Percentiles rank a stretch among this genome's conserved stretches.
Evolutionary conservation across 2,888 invertebrate genomes (phyloP).

Genomic region (Sinohyriopsis cumingii): DNA sequence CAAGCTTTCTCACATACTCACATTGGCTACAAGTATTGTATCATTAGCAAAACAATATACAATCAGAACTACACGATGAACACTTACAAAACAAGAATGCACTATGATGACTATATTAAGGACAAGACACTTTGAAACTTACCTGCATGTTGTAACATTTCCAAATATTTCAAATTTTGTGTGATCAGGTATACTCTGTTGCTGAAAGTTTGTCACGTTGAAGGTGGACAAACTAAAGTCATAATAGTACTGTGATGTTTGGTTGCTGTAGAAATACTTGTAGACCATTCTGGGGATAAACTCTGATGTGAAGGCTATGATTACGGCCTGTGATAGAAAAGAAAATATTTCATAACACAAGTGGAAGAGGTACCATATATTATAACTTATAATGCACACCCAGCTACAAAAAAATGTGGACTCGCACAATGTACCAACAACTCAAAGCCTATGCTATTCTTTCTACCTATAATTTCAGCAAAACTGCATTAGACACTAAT

Average conservation of each 20-base stretch:
- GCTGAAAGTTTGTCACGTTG: conserved; percentile 55
- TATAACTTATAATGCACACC: too few relatives aligned
- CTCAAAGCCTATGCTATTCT: background rate
- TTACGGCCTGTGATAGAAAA: conserved; percentile 84
- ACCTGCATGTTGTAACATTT: conserved; percentile 61
- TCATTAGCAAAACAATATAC: too few relatives aligned
- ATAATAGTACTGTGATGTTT: conserved; percentile 56
- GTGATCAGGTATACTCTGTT: conserved; percentile 46
- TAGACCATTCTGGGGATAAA: conserved; percentile 97
- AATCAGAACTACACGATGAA: background rate
- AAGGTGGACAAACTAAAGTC: conserved; percentile 65
- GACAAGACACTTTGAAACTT: conserved; percentile 1
- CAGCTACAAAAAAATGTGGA: background rate
- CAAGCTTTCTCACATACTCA: too few relatives aligned
- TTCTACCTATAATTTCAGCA: too few relatives aligned
- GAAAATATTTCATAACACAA: background rate
- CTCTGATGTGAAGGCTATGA: conserved; percentile 98
- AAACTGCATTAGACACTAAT: too few relatives aligned
- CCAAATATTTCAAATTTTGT: conserved; percentile 37
- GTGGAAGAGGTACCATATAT: too few relatives aligned
- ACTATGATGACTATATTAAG: background rate
- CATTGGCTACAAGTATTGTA: too few relatives aligned
- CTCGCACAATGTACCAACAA: background rate
- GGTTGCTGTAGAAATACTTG: conserved; percentile 75
- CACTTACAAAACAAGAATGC: background rate